Percentiles rank a stretch among this genome's conserved stretches.
These are phyloP conservation scores for Brachystomella parvula DNA, from an alignment of 1,140 invertebrate species.

Conservation along the genomic window DNA sequence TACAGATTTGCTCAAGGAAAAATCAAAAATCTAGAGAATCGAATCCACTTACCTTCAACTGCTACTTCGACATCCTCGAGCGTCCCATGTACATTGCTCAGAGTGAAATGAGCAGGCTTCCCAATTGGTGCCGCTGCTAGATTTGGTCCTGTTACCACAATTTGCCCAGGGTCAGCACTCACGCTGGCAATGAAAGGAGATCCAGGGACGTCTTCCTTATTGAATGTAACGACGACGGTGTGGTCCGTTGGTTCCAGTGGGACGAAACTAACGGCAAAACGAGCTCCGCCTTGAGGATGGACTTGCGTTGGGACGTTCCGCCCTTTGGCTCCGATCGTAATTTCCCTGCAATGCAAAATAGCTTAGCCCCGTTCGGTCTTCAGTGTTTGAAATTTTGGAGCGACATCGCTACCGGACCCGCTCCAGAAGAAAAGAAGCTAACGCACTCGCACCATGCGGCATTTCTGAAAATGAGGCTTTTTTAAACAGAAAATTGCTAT, in stretches of 20 bases:
- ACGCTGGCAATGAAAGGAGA: constrained; percentile 70
- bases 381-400: too few species aligned
- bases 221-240: constrained; percentile 92
- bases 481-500: too few species aligned
- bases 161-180: constrained; percentile 57
- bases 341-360: constrained; percentile 53
- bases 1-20: neutral
- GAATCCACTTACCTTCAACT: constrained; percentile 69
- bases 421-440: too few species aligned
- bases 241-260: constrained; percentile 89
- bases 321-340: constrained; percentile 86
- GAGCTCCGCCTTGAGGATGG: constrained; percentile 71
- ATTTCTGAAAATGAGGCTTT: too few species aligned
- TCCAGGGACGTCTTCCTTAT: constrained; percentile 70
- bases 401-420: too few species aligned
- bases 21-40: neutral
- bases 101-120: constrained; percentile 62
- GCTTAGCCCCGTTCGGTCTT: too few species aligned
- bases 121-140: constrained; percentile 61
- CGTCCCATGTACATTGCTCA: constrained; percentile 65
- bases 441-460: too few species aligned
- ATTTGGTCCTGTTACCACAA: constrained; percentile 62
- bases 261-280: constrained; percentile 74
- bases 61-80: constrained; percentile 87
- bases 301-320: constrained; percentile 94